These are phyloP conservation scores for Cistogaster globosa DNA, from an alignment of 2,888 invertebrate species.

Conservation along the genomic window DNA sequence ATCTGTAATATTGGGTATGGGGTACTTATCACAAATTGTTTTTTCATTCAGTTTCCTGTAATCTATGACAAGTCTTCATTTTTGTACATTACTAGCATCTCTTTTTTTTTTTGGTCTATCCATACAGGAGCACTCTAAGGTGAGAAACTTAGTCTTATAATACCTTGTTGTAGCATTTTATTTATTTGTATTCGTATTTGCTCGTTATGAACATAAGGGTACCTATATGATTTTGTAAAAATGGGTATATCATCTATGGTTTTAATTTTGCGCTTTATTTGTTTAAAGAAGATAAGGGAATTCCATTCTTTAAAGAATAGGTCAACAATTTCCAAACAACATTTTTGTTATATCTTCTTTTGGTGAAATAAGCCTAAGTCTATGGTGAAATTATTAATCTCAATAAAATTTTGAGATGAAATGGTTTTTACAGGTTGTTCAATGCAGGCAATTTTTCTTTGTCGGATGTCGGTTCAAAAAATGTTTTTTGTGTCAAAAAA, in stretches of 20 bases:
- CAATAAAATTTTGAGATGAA: conserved; percentile 36
- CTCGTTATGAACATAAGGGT: no score
- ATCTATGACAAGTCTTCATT: no score
- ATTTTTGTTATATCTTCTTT: conserved; percentile 6
- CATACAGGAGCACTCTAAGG: no score
- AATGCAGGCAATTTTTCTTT: conserved; percentile 37
- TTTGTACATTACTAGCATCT: no score
- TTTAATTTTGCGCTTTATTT: conserved; percentile 61
- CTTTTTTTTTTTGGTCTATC: no score
- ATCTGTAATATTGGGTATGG: no score
- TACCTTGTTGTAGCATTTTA: no score
- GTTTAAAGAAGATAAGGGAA: conserved; percentile 34
- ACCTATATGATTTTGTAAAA: no score
- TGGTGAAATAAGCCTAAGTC: conserved; percentile 1
- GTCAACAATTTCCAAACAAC: conserved; percentile 4
- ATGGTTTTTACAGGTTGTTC: conserved; percentile 62
- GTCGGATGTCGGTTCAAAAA: conserved; percentile 30
- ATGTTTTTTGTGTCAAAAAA: conserved; percentile 37
- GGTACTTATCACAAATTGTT: no score
- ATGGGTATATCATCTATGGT: conserved; percentile 70
- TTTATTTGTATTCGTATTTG: no score
- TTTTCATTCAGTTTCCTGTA: no score
- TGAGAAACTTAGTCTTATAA: no score
- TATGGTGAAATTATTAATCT: conserved; percentile 57
- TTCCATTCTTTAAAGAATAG: conserved; percentile 43